phyloP scores from a whole-genome alignment of 2,888 invertebrate species.

The Lasioglossum morio region DNA sequence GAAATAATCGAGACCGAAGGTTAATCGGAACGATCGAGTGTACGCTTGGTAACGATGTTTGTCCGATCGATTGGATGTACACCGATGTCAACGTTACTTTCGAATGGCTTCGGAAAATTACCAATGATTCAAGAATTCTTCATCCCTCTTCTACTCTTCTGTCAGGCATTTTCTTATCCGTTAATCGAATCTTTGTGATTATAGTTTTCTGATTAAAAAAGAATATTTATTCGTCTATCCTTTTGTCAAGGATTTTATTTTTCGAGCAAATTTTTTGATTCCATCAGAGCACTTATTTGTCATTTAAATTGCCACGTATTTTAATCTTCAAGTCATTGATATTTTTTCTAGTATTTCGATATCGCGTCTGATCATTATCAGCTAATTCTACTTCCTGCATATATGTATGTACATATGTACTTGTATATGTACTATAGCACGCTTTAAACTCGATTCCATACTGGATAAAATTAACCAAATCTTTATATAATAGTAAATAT shows the following conservation, averaged over 20 bases:
- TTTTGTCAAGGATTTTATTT: background rate
- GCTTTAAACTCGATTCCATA: no score
- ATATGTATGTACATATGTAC: no score
- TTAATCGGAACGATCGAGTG: background rate
- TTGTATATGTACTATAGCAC: no score
- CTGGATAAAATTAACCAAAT: no score
- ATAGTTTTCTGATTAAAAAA: background rate
- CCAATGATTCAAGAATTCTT: background rate
- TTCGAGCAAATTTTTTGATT: no score
- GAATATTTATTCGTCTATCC: background rate
- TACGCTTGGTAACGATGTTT: background rate
- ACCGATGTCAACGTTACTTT: background rate
- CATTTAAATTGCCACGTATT: no score
- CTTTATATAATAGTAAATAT: no score
- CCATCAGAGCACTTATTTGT: no score
- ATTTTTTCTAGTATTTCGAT: no score
- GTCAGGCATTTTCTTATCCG: background rate
- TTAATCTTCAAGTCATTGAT: no score
- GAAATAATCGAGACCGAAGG: background rate
- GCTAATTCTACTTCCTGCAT: no score
- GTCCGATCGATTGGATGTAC: background rate
- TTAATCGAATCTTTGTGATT: background rate
- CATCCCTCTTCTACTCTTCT: background rate
- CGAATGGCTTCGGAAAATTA: background rate
- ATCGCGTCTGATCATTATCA: no score